Percentiles rank a stretch among this genome's conserved stretches.
These are phyloP conservation scores for Elephantulus edwardii DNA, from an alignment of 2,113 vertebrate species.

Conservation along the genomic window DNA sequence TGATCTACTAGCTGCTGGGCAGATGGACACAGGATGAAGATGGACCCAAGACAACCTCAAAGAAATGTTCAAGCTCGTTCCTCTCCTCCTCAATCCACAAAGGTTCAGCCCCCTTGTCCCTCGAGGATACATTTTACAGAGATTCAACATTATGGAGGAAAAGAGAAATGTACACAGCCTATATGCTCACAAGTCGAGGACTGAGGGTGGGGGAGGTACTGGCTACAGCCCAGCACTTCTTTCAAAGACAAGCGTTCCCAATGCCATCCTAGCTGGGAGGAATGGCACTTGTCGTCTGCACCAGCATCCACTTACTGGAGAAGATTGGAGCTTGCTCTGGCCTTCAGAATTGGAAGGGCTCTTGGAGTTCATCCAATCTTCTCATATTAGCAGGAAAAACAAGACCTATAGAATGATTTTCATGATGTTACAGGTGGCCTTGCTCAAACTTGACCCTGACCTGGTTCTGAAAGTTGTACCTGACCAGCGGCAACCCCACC, in stretches of 20 bases:
- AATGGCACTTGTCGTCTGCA: neutral
- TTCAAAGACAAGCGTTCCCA: neutral
- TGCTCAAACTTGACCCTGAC: neutral
- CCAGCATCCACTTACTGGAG: neutral
- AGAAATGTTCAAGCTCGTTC: neutral
- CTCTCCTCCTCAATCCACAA: no score
- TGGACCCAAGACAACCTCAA: neutral
- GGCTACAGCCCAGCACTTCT: neutral
- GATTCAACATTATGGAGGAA: neutral
- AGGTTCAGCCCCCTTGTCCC: neutral
- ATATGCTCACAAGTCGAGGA: neutral
- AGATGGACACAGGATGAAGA: neutral
- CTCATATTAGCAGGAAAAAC: neutral
- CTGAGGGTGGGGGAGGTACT: neutral
- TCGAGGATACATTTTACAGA: neutral
- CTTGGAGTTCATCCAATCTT: neutral
- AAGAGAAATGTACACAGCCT: neutral
- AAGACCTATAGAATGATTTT: neutral
- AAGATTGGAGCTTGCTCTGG: neutral
- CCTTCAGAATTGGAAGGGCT: neutral
- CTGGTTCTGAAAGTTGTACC: neutral
- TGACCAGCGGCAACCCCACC: fast-evolving
- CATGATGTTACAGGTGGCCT: neutral
- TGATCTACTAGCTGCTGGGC: neutral
- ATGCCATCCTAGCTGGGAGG: no score